Evolutionary conservation across 2,888 invertebrate genomes (phyloP), one percentile per base, ranked within the genome.

Genomic region (Sacculina carcini): DNA sequence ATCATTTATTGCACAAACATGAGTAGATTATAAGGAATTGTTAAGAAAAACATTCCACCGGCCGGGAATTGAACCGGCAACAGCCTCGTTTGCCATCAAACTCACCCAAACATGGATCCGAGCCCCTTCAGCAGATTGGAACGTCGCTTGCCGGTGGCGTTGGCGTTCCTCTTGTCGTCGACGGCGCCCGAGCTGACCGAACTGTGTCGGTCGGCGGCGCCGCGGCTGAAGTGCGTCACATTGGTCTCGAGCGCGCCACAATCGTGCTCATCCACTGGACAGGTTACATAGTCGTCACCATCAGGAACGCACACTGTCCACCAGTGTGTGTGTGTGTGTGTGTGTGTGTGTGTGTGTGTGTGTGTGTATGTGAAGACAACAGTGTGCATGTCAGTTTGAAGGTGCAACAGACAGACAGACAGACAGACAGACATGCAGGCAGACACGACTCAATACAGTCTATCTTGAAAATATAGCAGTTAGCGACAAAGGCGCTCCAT

Each of bases 61-160:
- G 21, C 19, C 39, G 32, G 19, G 6, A 34, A 24, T 31, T n/a
- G 9, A 4, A 16, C 28, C 12, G 28, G 23, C 24, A 14, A n/a
- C 31, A 48, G 16, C 12, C 19, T 24, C 32, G 10, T n/a, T 21
- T 7, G 19, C 39, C 21, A 2, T 19, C 59, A 49, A 59, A 61
- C 59, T 62, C 63, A 77, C 77, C 77, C 73, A 63, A 80, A 78
- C 77, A 80, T 78, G 10, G 76, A 77, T 10, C 79, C 78, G 50
- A 79, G 71, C 9, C 81, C 81, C 63, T 83, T 82, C 48, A 87
- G 69, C 28, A 86, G 66, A 2, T 84, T 78, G 0, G 78, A 64
- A 53, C 62, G 62, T 59, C 60, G 60, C 55, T 61, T 62, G 21
- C 53, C 56, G 38, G 59, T 57, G 48, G 58, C 59, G 19, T 40